Base-by-base conservation (phyloP, 2,888 invertebrate species). In the Nemapogon koenigi region DNA sequence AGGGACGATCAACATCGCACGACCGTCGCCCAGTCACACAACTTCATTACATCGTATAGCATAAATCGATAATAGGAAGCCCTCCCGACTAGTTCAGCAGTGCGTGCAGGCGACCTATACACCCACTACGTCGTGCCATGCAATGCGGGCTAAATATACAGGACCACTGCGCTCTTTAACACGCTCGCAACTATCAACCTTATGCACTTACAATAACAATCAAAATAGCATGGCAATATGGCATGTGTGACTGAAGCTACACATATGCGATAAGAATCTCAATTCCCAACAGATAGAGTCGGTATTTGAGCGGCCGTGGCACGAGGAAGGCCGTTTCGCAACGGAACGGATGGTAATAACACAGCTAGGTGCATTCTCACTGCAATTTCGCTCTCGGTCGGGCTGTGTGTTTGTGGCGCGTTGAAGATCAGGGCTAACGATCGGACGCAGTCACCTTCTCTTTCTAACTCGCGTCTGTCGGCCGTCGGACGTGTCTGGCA, bases 341-440 rank as follows among this genome's bases (percentile, higher is more conserved):
- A 61, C 51, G 51, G 51, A 55, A 50, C 48, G 58, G 47, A 50
- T 55, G 62, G 64, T 72, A 75, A 76, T 76, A 78, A 73, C 73
- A 70, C 67, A 71, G 71, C 72, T 76, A 76, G 76, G 73, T 76
- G 76, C 76, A 76, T 76, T 75, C 72, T 75, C 66, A 68, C 61
- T 76, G 78, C 78, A 76, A 76, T 76, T 43, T 78, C 78, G 73
- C 78, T 78, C 78, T 78, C 78, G 73, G 75, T 76, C 75, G 76
- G 75, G 69, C 69, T 78, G 60, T 78, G 69, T 78, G 78, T 78
- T 76, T 78, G 78, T 78, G 71, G 76, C 76, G 75, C 75, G 75
- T 61, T 78, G 78, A 78, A 78, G 78, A 78, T 78, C 78, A 78
- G 75, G 76, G 78, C 78, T 78, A 78, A 78, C 78, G 76, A 78